A percentile compares a stretch with the other conserved stretches of the same genome.
Conservation (phyloP, 2,888 invertebrate genomes). For the Electrophaes corylata region DNA sequence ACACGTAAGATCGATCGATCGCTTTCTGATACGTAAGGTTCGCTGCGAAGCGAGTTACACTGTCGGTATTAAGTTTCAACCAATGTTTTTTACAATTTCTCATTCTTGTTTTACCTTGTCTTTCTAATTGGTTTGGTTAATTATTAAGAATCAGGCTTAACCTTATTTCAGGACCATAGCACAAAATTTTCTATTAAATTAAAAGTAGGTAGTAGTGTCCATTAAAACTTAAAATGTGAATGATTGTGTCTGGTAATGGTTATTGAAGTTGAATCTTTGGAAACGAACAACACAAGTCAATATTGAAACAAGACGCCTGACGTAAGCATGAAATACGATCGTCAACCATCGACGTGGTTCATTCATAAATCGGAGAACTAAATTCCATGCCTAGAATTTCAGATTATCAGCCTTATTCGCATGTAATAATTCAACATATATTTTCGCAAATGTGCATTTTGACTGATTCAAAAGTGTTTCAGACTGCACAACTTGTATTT, state of each 20-base stretch:
- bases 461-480: constrained; percentile 17
- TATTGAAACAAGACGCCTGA: constrained; percentile 34
- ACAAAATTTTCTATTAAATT: neutral
- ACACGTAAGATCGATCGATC: constrained; percentile 49
- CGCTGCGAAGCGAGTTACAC: constrained; percentile 20
- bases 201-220: neutral
- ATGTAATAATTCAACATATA: constrained; percentile 10
- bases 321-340: constrained; percentile 36
- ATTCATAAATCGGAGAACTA: constrained; percentile 38
- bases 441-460: constrained; percentile 20
- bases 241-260: neutral
- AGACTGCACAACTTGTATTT: constrained; percentile 9
- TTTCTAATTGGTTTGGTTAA: neutral
- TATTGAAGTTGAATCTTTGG: constrained; percentile 16
- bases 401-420: constrained; percentile 9
- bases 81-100: neutral
- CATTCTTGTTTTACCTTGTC: neutral
- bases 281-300: constrained; percentile 30
- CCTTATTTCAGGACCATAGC: too few relatives aligned
- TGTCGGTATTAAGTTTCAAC: neutral
- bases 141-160: too few relatives aligned
- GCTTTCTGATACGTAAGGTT: constrained; percentile 34
- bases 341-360: constrained; percentile 30
- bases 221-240: constrained; percentile 4
- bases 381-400: constrained; percentile 26